Base-by-base conservation (phyloP, 2,888 invertebrate genomes). In the Aspidiotus rigidus region DNA sequence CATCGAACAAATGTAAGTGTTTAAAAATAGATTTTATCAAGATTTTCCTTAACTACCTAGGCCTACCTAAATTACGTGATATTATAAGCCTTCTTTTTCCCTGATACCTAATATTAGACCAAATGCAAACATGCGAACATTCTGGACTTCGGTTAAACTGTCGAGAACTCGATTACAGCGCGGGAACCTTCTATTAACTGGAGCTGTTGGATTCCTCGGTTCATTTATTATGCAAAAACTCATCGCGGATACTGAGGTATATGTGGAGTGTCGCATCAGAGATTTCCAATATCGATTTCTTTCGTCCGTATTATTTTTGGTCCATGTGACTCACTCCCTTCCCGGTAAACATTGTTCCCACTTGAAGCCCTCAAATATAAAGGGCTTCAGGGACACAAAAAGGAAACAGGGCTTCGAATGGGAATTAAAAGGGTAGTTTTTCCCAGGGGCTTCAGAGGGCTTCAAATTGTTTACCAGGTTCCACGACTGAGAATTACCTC, bases 141-240 rank as follows among this genome's bases (percentile, higher is more conserved):
- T 74, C 69, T 74, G 75, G 74, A 72, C 72, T 60, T 72, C 74
- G 2, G 70, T 73, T 7, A 71, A 73, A 39, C 16, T 73, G 17
- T 71, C 72, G 11, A 72, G 70, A 59, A 62, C 72, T 53, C 74
- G 72, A 67, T 73, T 71, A n/a, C 70, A 70, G 8, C 42, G 63
- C 15, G 73, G 74, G 9, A 75, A 73, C 70, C 69, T 75, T n/a
- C 59, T 75, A 0, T 59, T 75, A 49, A 75, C 75, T 16, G 75
- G 75, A 39, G 75, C 71, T 9, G 74, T 74, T 2, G 75, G 75
- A 56, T 75, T 72, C 64, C 66, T 75, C 2, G 75, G 75, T 10
- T 72, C 74, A 8, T 74, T 74, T 70, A 70, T 75, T 57, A 70
- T 75, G 8, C 69, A 73, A 28, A 73, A 74, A 40, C 71, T 75